Base-by-base conservation (phyloP, 2,888 invertebrate species). In the Drosophila lutescens region DNA sequence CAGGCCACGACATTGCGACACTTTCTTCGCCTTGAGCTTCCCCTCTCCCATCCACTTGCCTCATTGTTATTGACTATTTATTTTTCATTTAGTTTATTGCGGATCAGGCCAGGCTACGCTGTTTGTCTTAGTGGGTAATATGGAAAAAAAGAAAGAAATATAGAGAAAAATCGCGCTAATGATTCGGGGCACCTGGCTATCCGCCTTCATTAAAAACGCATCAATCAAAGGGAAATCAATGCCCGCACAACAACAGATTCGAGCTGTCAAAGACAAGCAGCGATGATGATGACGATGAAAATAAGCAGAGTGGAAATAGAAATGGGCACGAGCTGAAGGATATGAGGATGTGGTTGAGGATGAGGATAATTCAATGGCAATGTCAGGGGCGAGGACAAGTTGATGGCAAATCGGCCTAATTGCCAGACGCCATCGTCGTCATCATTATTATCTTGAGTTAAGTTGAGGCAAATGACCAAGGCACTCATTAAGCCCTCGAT, bases 81-180 rank as follows among this genome's bases (percentile, higher is more conserved):
- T 77, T 80, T 80, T 81, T 79, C 77, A 84, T 84, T 80, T 80
- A 79, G 81, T 84, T 81, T 80, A 82, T 82, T 72, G 78, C 78
- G 75, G 77, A 55, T 71, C 70, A 70, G 40, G 50, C 51, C 44
- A 51, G 47, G 2, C 4, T 20, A 20, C 2, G 26, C 49, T 49
- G 49, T 34, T 34, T 49, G 49, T 49, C 49, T 34, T 49, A 4
- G 32, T 7, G 32, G 32, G 17, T 10, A 34, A 20, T 12, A 34
- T 9, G 17, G 2, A 15, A 6, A 15, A 13, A 20, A 10, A 5
- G 5, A 38, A 17, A 26, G 7, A 26, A 1, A 26, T 8, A 8
- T 8, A 38, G 9, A 13, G 4, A 26, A 26, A 26, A 38, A 65
- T 54, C 46, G 54, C 44, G 51, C 61, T 78, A 83, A 80, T 78